Conservation (phyloP, 1,140 invertebrate species). For the Mylabris phalerata region DNA sequence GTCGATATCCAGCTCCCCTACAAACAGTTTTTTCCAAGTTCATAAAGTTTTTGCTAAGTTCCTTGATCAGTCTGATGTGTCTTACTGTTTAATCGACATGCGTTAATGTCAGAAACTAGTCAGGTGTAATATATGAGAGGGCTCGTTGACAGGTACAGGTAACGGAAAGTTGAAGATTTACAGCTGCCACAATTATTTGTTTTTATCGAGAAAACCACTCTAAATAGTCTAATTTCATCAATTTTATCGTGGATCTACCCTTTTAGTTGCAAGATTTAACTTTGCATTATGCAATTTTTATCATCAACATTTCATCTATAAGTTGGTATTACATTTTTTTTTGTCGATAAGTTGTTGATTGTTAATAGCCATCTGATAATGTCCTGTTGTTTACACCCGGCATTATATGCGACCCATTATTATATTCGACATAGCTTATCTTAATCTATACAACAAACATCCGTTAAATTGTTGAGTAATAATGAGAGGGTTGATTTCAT, state of each 20-base stretch:
- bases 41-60: too few species aligned
- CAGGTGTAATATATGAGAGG: slow-evolving; percentile 28
- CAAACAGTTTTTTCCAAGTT: too few species aligned
- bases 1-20: too few species aligned
- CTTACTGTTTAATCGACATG: slow-evolving; percentile 22
- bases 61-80: neutral
- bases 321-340: too few species aligned
- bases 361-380: slow-evolving; percentile 6
- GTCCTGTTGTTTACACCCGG: slow-evolving; percentile 14
- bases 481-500: slow-evolving; percentile 5
- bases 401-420: slow-evolving; percentile 9
- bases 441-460: slow-evolving; percentile 19
- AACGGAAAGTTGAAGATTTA: slow-evolving; percentile 30
- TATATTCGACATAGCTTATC: slow-evolving; percentile 3
- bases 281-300: too few species aligned
- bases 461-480: slow-evolving; percentile 24
- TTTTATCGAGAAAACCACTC: slow-evolving; percentile 12
- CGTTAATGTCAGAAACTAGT: slow-evolving; percentile 29
- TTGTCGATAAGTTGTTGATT: slow-evolving; percentile 7
- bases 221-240: neutral
- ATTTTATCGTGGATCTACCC: slow-evolving; percentile 6
- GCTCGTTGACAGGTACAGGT: slow-evolving; percentile 28
- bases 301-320: too few species aligned
- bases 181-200: slow-evolving; percentile 28
- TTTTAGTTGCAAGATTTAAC: too few species aligned